Conservation (phyloP, 53 echinoderm and acorn worm genomes). For the Echinometra lucunter region DNA sequence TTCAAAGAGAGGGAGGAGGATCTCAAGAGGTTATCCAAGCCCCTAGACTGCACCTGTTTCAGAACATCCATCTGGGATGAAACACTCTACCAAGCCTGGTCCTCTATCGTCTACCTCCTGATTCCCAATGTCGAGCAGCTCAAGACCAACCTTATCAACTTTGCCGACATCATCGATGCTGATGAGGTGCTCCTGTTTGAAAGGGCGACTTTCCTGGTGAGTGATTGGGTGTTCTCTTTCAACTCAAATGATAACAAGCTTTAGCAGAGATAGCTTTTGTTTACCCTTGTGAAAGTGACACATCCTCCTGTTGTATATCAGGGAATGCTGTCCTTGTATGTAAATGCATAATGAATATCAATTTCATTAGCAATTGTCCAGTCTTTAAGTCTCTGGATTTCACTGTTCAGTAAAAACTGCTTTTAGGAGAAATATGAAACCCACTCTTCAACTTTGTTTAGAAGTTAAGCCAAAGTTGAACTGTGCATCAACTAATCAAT, state of each 20-base stretch:
- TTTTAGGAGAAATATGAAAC: too few relatives aligned
- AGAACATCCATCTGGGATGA: constrained; percentile 97
- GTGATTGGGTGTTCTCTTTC: constrained; percentile 23
- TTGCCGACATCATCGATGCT: constrained; percentile 97
- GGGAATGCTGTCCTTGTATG: too few relatives aligned
- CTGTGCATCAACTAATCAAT: too few relatives aligned
- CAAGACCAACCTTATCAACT: constrained; percentile 91
- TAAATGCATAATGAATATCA: too few relatives aligned
- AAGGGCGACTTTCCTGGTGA: constrained; percentile 98
- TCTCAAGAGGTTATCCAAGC: constrained; percentile 93
- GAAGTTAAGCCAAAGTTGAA: too few relatives aligned
- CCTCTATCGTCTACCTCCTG: constrained; percentile 97
- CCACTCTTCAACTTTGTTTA: too few relatives aligned
- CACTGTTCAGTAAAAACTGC: too few relatives aligned
- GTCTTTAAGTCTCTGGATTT: too few relatives aligned
- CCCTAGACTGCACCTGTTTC: constrained; percentile 96
- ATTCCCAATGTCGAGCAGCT: constrained; percentile 98
- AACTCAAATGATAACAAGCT: neutral
- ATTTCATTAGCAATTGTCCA: too few relatives aligned
- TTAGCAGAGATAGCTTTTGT: too few relatives aligned
- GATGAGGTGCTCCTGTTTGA: constrained; percentile 98
- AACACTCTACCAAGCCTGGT: constrained; percentile 99
- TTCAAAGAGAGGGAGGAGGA: constrained; percentile 97
- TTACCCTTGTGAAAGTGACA: too few relatives aligned
- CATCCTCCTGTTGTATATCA: too few relatives aligned